Evolutionary conservation across 1,140 invertebrate genomes (phyloP).

Genomic region (Apis cerana): DNA sequence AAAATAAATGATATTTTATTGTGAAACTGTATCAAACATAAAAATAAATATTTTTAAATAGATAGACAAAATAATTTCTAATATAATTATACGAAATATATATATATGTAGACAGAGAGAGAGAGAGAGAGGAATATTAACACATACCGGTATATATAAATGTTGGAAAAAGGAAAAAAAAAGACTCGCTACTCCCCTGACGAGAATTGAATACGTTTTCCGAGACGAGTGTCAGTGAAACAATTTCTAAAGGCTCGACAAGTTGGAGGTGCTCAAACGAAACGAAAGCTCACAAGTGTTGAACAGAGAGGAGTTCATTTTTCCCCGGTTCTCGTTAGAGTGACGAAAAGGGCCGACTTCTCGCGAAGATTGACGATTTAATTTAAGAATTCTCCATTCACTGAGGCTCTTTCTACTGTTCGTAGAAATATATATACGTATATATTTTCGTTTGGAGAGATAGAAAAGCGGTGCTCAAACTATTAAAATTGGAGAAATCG

Average conservation of each 20-base stretch:
- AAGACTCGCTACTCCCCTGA: constrained; percentile 4
- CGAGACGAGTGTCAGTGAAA: constrained; percentile 47
- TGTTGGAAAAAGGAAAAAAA: constrained; percentile 6
- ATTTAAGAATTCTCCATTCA: constrained; percentile 70
- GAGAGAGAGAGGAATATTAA: no score
- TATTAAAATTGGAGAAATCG: neutral
- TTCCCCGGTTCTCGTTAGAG: constrained; percentile 8
- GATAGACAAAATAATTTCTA: no score
- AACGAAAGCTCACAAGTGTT: neutral
- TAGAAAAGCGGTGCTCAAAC: neutral
- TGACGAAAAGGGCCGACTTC: constrained; percentile 23
- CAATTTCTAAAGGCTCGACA: constrained; percentile 44
- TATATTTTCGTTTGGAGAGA: neutral
- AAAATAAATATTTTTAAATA: no score
- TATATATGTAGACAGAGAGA: no score
- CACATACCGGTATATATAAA: neutral
- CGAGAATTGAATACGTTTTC: constrained; percentile 42
- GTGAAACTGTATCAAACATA: neutral
- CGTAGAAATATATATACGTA: constrained; percentile 5
- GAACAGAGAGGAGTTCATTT: constrained; percentile 2
- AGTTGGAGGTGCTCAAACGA: constrained; percentile 24
- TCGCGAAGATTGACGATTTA: constrained; percentile 58
- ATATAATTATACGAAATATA: no score
- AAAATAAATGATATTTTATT: neutral
- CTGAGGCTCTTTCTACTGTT: constrained; percentile 40